A percentile compares a stretch with the other conserved stretches of the same genome.
Evolutionary conservation across 1,140 invertebrate genomes (phyloP).

Genomic region (Drosophila tristis): DNA sequence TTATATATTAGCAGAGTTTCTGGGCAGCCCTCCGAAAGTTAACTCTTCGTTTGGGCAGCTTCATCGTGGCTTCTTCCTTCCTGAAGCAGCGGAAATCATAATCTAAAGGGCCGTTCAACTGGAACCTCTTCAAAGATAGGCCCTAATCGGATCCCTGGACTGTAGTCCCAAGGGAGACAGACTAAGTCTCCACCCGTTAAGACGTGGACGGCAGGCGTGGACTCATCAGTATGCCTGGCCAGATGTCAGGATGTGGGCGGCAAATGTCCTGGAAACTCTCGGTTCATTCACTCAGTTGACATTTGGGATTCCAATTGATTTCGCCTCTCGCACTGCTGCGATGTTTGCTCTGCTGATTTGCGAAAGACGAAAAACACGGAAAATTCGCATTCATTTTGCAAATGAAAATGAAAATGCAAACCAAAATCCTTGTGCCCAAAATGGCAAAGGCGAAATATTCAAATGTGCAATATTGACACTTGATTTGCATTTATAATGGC

Average conservation of each 20-base stretch:
- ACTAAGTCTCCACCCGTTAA: background rate
- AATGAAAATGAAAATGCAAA: slow-evolving; percentile 58
- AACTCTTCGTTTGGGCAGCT: slow-evolving; percentile 2
- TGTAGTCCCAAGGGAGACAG: too few species aligned
- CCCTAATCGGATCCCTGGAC: too few species aligned
- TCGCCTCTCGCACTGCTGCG: slow-evolving; percentile 33
- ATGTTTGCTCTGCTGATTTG: slow-evolving; percentile 77
- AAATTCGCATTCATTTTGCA: slow-evolving; percentile 62
- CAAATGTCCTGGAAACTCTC: slow-evolving; percentile 49
- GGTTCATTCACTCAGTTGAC: slow-evolving; percentile 62
- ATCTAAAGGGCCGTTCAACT: too few species aligned
- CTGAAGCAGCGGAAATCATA: too few species aligned
- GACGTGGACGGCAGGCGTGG: background rate
- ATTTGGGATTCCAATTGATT: slow-evolving; percentile 75
- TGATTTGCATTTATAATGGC: slow-evolving; percentile 80
- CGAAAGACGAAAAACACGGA: slow-evolving; percentile 25
- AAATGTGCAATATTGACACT: slow-evolving; percentile 74
- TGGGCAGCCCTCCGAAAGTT: background rate
- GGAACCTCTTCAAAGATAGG: too few species aligned
- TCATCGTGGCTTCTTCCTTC: too few species aligned
- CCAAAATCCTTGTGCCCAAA: slow-evolving; percentile 48
- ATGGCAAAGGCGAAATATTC: slow-evolving; percentile 41
- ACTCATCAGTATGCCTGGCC: slow-evolving; percentile 52
- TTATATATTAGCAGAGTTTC: too few species aligned
- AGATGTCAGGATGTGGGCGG: slow-evolving; percentile 27